Conservation (phyloP, 2,113 vertebrate genomes). For the Aspiorhynchus laticeps region DNA sequence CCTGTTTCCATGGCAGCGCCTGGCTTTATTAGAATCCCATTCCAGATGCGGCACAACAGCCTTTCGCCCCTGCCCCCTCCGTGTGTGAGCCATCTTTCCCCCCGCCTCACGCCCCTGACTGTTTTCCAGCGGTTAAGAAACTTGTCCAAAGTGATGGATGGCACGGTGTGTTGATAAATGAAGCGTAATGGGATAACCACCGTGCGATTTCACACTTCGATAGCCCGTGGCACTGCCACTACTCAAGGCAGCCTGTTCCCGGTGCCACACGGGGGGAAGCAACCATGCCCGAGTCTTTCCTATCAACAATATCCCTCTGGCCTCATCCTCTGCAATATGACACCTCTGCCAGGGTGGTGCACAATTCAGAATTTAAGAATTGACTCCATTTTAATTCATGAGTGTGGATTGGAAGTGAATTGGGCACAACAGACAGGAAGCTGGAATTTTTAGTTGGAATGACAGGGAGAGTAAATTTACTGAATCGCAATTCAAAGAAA, state of each 20-base stretch:
- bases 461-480: not conserved
- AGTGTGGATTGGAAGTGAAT: not conserved
- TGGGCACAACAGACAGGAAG: not conserved
- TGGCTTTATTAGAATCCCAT: conserved; percentile 76
- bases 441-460: not conserved
- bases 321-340: conserved; percentile 18
- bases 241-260: not conserved
- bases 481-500: not conserved
- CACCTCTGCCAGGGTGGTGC: not conserved
- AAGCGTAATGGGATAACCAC: conserved; percentile 76
- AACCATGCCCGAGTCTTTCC: not conserved
- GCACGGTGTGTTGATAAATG: conserved; percentile 74
- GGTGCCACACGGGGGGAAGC: not conserved
- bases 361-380: not conserved
- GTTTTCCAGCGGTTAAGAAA: conserved; percentile 75
- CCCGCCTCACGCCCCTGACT: conserved; percentile 55
- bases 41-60: conserved; percentile 62
- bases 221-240: conserved; percentile 66
- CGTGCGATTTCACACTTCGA: conserved; percentile 74
- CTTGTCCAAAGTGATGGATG: conserved; percentile 82
- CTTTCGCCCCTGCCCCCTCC: conserved; percentile 40
- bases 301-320: conserved; percentile 30
- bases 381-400: not conserved
- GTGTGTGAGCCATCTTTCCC: conserved; percentile 48
- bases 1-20: conserved; percentile 78